Evolutionary conservation across 2,888 invertebrate species (phyloP).

Genomic region (Eutolmus rufibarbis): DNA sequence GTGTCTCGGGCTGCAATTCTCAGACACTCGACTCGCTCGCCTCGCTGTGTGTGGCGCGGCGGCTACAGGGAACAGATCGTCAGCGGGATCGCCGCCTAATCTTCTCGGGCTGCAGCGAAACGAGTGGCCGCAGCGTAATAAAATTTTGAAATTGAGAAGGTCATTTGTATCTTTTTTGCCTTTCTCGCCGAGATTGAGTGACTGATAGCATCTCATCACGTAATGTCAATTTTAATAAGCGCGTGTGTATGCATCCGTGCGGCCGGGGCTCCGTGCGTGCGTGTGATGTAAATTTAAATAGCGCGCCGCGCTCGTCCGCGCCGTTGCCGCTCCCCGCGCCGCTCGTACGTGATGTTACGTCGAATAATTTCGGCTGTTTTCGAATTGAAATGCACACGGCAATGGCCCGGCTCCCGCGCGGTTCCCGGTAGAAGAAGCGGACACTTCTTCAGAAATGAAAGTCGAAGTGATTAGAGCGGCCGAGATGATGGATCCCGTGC

Average conservation of each 20-base stretch:
- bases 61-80: neutral
- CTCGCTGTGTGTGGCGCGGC: conserved; percentile 1
- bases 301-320: neutral
- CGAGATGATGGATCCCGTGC: neutral
- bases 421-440: conserved; percentile 17
- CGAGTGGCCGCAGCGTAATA: neutral
- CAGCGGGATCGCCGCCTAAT: neutral
- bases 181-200: conserved; percentile 35
- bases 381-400: conserved; percentile 20
- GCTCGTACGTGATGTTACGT: conserved; percentile 6
- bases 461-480: conserved; percentile 25
- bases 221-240: conserved; percentile 47
- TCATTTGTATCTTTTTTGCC: conserved; percentile 42
- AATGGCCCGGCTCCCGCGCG: conserved; percentile 7
- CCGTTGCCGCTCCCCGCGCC: neutral
- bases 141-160: conserved; percentile 46
- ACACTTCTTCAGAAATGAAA: conserved; percentile 39
- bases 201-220: conserved; percentile 48
- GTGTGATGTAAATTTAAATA: conserved; percentile 28
- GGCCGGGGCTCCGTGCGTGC: neutral
- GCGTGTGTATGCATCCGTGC: conserved; percentile 43
- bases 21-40: neutral
- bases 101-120: neutral
- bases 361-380: conserved; percentile 22
- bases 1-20: conserved; percentile 8